Evolutionary conservation across 2,888 invertebrate species (phyloP).

Genomic region (Drosophila nigricruria): DNA sequence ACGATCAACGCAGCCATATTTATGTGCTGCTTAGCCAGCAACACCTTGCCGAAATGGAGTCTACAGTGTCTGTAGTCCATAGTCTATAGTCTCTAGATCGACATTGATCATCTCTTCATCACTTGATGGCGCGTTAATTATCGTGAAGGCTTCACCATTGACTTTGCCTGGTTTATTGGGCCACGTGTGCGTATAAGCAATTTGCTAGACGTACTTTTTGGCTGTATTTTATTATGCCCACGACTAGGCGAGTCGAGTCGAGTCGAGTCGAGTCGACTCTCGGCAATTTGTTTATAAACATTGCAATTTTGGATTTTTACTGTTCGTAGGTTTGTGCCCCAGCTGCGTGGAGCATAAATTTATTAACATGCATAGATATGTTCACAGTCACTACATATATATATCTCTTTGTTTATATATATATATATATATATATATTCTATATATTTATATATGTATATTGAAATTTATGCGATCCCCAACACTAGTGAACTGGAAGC

Average conservation of each 20-base stretch:
- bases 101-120: constrained; percentile 49
- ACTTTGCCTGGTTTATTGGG: constrained; percentile 63
- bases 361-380: constrained; percentile 67
- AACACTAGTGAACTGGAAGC: constrained; percentile 47
- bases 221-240: constrained; percentile 67
- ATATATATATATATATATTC: constrained; percentile 20
- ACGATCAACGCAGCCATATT: constrained; percentile 3
- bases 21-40: background rate
- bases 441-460: constrained; percentile 27
- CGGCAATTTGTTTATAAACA: constrained; percentile 78
- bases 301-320: constrained; percentile 80
- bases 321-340: constrained; percentile 46
- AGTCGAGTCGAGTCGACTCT: constrained; percentile 10
- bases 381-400: constrained; percentile 29
- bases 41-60: constrained; percentile 4
- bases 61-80: background rate
- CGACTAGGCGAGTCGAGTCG: constrained; percentile 14
- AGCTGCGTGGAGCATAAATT: constrained; percentile 77
- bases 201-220: constrained; percentile 42
- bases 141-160: constrained; percentile 70
- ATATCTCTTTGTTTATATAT: constrained; percentile 30
- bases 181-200: constrained; percentile 80
- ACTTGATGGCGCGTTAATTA: constrained; percentile 52
- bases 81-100: background rate
- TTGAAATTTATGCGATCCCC: constrained; percentile 26